These are phyloP conservation scores for Drosophila miranda DNA, from an alignment of 1,140 invertebrate genomes.

Conservation along the genomic window DNA sequence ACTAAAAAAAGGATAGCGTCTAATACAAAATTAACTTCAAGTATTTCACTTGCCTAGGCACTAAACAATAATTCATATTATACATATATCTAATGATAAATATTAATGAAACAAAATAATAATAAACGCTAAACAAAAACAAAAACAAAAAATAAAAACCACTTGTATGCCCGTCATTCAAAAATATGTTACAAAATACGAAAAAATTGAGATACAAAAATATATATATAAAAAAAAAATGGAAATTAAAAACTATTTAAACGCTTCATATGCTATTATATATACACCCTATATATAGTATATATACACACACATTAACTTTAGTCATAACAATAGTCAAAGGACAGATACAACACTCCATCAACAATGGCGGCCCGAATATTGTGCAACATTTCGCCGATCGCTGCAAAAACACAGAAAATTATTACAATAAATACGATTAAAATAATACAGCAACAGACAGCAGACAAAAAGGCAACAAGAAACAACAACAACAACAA, in stretches of 20 bases:
- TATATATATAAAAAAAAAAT: conserved; percentile 49
- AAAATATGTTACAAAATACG: conserved; percentile 33
- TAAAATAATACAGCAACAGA: conserved; percentile 53
- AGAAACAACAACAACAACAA: conserved; percentile 29
- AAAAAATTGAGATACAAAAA: conserved; percentile 35
- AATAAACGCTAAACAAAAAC: conserved; percentile 42
- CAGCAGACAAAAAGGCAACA: conserved; percentile 35
- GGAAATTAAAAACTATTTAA: conserved; percentile 69
- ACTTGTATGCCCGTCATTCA: conserved; percentile 54
- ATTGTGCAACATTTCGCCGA: conserved; percentile 65
- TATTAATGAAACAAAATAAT: conserved; percentile 32
- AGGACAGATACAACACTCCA: conserved; percentile 36
- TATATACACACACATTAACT: conserved; percentile 60
- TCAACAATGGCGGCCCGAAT: conserved; percentile 36
- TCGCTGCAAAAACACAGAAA: conserved; percentile 56
- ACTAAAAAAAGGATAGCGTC: conserved; percentile 42
- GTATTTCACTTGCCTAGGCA: conserved; percentile 69
- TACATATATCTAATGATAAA: conserved; percentile 45
- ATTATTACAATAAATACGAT: conserved; percentile 72
- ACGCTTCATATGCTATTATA: conserved; percentile 76
- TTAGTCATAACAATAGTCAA: conserved; percentile 79
- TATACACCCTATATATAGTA: conserved; percentile 55
- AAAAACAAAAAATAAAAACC: conserved; percentile 18
- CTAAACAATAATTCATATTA: conserved; percentile 50
- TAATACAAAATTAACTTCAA: conserved; percentile 52